Evolutionary conservation across 2,113 vertebrate genomes (phyloP).

Genomic region (Sisor rabdophorus): DNA sequence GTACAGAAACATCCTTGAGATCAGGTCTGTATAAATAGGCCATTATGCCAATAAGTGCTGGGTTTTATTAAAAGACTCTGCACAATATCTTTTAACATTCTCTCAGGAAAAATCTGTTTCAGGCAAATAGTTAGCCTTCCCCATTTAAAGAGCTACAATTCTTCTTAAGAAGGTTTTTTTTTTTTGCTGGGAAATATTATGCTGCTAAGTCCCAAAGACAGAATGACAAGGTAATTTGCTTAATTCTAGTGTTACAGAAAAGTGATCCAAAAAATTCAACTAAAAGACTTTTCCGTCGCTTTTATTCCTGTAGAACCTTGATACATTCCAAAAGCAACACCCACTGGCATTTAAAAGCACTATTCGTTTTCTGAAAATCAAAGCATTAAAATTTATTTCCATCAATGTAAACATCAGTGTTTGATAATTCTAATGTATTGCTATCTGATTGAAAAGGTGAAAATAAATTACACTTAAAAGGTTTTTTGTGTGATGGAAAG

Average conservation of each 20-base stretch:
- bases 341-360: conserved; percentile 17
- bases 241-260: conserved; percentile 38
- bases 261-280: conserved; percentile 32
- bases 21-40: conserved; percentile 32
- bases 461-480: background rate
- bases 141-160: conserved; percentile 13
- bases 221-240: conserved; percentile 46
- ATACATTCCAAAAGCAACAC: conserved; percentile 31
- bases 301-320: conserved; percentile 35
- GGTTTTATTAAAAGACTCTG: conserved; percentile 34
- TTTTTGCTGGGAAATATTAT: conserved; percentile 35
- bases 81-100: conserved; percentile 43
- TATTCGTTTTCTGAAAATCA: conserved; percentile 22
- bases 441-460: conserved; percentile 8
- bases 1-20: conserved; percentile 43
- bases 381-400: conserved; percentile 31
- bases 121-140: background rate
- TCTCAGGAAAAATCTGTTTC: conserved; percentile 17
- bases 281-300: conserved; percentile 18
- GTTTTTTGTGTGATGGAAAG: background rate
- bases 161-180: background rate
- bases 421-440: conserved; percentile 23
- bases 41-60: conserved; percentile 43
- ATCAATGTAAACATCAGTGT: conserved; percentile 34
- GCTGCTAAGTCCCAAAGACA: conserved; percentile 14